These are phyloP conservation scores for Platycnemis pennipes DNA, from an alignment of 2,888 invertebrate genomes.

Conservation along the genomic window DNA sequence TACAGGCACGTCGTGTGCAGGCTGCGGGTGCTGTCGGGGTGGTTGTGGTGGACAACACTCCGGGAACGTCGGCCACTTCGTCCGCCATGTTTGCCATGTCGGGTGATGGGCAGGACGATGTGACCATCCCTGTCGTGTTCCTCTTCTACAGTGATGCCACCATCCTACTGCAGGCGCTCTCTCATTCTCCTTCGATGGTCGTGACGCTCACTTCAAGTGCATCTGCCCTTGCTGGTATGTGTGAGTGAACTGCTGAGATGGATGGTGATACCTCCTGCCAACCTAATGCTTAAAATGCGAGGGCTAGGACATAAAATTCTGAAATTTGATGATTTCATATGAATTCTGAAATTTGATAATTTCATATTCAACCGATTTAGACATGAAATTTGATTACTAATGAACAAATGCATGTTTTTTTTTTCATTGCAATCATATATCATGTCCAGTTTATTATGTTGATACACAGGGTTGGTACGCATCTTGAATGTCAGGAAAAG, in stretches of 20 bases:
- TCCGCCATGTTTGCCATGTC: conserved; percentile 98
- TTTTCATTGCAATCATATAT: no score
- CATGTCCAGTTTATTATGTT: no score
- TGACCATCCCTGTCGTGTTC: conserved; percentile 94
- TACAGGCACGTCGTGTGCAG: conserved; percentile 88
- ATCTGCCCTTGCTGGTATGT: not conserved
- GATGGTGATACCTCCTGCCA: not conserved
- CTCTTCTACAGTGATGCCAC: conserved; percentile 90
- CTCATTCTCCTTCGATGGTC: conserved; percentile 72
- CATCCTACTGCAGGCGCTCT: conserved; percentile 83
- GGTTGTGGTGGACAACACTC: conserved; percentile 92
- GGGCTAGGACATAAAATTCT: no score
- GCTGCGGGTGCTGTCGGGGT: conserved; percentile 90
- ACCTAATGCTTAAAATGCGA: not conserved
- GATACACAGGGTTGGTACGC: no score
- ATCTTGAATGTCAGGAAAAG: no score
- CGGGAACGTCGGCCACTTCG: conserved; percentile 86
- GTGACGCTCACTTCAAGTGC: conserved; percentile 44
- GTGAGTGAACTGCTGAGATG: not conserved
- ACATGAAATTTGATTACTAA: no score
- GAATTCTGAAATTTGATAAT: no score
- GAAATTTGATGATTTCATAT: no score
- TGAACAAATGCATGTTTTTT: no score
- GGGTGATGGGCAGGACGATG: conserved; percentile 93
- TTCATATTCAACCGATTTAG: no score